Conservation (phyloP, 2,888 invertebrate species). For the Neoascia interrupta region DNA sequence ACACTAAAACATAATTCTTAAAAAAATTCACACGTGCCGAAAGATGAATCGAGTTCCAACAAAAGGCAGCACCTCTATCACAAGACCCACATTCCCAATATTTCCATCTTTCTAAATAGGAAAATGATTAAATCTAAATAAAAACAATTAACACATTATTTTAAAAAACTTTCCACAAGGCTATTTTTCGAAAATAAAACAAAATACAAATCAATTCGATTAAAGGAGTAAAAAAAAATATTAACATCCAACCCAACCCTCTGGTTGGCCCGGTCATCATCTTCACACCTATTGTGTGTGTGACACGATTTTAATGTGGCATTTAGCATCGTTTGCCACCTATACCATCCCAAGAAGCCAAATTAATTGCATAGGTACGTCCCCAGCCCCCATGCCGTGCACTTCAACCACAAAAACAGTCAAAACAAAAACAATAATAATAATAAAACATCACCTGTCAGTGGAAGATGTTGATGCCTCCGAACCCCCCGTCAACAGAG, state of each 20-base stretch:
- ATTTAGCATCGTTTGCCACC: not conserved
- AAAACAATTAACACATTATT: slow-evolving; percentile 48
- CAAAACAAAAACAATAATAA: not conserved
- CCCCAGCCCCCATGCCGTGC: not conserved
- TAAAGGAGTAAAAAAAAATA: slow-evolving; percentile 1
- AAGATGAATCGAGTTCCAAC: too few species aligned
- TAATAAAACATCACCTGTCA: slow-evolving; percentile 37
- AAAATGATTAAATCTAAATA: slow-evolving; percentile 41
- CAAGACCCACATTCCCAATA: slow-evolving; percentile 21
- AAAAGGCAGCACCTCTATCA: too few species aligned
- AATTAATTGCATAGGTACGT: not conserved
- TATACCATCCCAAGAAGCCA: not conserved
- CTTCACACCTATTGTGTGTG: not conserved
- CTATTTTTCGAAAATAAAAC: not conserved
- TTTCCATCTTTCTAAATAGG: slow-evolving; percentile 21
- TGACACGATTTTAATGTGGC: slow-evolving; percentile 44
- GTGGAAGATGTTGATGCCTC: not conserved
- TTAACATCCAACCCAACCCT: slow-evolving; percentile 28
- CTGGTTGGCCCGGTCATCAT: slow-evolving; percentile 11
- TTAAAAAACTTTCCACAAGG: slow-evolving; percentile 53
- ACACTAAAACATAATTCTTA: too few species aligned
- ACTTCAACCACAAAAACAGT: too few species aligned
- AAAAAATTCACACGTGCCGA: too few species aligned
- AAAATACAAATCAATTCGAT: not conserved
- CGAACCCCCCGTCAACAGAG: not conserved